Percentiles rank a stretch among this genome's conserved stretches.
These are phyloP conservation scores for Melanchra persicariae DNA, from an alignment of 2,888 invertebrate species.

Conservation along the genomic window DNA sequence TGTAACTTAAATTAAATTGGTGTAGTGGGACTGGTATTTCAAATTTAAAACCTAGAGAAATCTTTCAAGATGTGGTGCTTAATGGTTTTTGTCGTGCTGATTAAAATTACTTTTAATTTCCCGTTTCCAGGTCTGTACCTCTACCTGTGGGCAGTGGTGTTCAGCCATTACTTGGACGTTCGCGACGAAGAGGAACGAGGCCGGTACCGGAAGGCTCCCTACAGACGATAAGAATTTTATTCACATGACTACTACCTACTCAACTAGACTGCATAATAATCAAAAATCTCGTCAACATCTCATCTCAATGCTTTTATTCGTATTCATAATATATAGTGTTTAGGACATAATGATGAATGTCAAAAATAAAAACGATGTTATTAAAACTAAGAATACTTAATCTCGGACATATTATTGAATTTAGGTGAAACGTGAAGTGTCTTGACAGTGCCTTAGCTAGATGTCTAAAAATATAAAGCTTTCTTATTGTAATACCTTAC, in stretches of 20 bases:
- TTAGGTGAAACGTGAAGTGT: constrained; percentile 18
- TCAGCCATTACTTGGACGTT: constrained; percentile 94
- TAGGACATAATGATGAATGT: constrained; percentile 13
- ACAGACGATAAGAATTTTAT: constrained; percentile 87
- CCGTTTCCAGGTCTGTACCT: constrained; percentile 92
- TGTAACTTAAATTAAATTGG: no score
- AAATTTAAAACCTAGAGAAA: no score
- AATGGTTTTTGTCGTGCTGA: background rate
- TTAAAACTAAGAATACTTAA: constrained; percentile 1
- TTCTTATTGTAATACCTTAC: background rate
- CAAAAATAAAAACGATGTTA: constrained; percentile 21
- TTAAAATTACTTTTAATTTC: background rate
- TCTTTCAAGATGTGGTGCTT: no score
- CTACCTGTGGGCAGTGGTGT: constrained; percentile 96
- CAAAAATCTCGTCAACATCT: constrained; percentile 58
- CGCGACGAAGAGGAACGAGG: constrained; percentile 93
- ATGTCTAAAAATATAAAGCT: background rate
- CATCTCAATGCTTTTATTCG: constrained; percentile 59
- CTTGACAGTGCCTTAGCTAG: constrained; percentile 52
- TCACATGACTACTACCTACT: constrained; percentile 8
- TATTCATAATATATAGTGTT: constrained; percentile 15
- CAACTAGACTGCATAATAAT: constrained; percentile 55
- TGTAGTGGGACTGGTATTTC: no score
- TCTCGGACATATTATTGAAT: constrained; percentile 16
- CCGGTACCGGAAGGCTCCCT: constrained; percentile 94